These are phyloP conservation scores for Alexandromys fortis DNA, from an alignment of 2,113 vertebrate genomes.

Conservation along the genomic window DNA sequence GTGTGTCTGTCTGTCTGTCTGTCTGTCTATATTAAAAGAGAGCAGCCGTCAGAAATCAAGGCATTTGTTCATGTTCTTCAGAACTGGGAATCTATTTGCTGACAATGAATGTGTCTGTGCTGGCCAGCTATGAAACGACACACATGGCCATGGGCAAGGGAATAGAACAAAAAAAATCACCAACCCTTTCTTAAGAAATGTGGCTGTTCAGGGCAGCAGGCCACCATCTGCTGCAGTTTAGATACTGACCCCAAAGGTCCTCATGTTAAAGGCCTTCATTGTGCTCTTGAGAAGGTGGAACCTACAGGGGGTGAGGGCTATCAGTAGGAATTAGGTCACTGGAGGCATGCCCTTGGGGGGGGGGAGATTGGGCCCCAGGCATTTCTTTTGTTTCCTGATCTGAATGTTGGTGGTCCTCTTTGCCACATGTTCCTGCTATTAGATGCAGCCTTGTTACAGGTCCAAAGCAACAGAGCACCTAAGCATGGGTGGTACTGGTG, in stretches of 20 bases:
- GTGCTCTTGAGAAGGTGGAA: not conserved
- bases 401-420: not conserved
- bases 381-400: not conserved
- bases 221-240: not conserved
- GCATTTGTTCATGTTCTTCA: not conserved
- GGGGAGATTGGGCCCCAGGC: not conserved
- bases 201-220: not conserved
- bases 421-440: too few relatives aligned
- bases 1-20: not conserved
- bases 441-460: not conserved
- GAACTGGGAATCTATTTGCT: not conserved
- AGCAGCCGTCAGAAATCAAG: not conserved
- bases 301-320: not conserved
- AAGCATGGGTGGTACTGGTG: not conserved
- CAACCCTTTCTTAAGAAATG: not conserved
- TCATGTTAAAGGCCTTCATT: not conserved
- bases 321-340: not conserved
- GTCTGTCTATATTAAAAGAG: not conserved
- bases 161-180: not conserved
- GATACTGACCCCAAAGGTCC: not conserved
- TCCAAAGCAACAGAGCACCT: not conserved
- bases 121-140: not conserved
- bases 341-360: not conserved
- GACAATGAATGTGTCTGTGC: not conserved
- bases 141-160: not conserved